Conservation (phyloP, 2,797 vertebrate genomes). For the Oreortyx pictus region DNA sequence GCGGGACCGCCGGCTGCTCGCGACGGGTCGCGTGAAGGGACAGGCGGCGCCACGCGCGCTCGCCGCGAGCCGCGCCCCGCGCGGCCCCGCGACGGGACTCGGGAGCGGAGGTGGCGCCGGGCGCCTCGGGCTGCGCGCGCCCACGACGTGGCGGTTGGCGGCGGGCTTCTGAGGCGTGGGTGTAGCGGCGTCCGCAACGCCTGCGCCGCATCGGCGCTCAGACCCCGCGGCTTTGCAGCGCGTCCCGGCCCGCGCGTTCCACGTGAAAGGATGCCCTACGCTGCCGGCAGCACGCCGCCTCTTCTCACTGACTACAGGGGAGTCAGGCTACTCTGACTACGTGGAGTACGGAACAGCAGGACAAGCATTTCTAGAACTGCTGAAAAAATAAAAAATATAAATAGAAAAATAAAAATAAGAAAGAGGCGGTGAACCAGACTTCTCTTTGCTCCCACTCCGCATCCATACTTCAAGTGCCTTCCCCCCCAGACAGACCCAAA, state of each 20-base stretch:
- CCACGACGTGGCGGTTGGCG: too few relatives aligned
- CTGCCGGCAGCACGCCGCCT: not conserved
- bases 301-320: not conserved
- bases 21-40: slow-evolving; percentile 4
- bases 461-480: not conserved
- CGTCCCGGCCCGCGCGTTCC: not conserved
- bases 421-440: not conserved
- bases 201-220: not conserved
- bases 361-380: not conserved
- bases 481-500: not conserved
- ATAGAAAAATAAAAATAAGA: too few relatives aligned
- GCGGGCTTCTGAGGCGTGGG: too few relatives aligned
- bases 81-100: too few relatives aligned
- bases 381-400: not conserved
- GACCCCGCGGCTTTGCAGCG: not conserved
- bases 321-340: too few relatives aligned
- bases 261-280: not conserved
- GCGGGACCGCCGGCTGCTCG: not conserved
- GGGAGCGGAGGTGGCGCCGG: too few relatives aligned
- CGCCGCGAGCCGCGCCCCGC: too few relatives aligned
- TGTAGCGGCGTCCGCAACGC: not conserved
- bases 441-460: not conserved
- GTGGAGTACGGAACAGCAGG: not conserved
- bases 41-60: fast-evolving
- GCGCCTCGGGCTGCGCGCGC: too few relatives aligned